Conservation (phyloP, 2,888 invertebrate genomes). For the Ametastegia equiseti region DNA sequence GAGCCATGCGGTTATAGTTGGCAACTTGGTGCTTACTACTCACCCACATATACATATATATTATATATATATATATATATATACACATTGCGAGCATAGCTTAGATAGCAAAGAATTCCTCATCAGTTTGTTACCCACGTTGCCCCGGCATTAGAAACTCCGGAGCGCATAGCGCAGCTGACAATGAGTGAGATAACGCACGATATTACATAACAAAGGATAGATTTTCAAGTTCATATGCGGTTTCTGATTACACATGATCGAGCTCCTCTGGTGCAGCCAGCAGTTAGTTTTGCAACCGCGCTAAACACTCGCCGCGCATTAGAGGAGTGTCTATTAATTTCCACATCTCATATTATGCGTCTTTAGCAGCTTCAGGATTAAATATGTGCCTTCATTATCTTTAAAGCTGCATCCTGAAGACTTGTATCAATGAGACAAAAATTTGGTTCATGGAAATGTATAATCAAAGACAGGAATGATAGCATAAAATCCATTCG, state of each 20-base stretch:
- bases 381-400: neutral
- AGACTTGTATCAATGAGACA: too few relatives aligned
- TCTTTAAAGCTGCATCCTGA: too few relatives aligned
- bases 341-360: neutral
- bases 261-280: neutral
- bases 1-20: neutral
- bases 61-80: too few relatives aligned
- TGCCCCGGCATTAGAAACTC: neutral
- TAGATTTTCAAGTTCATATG: constrained; percentile 42
- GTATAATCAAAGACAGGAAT: too few relatives aligned
- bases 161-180: neutral
- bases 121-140: neutral
- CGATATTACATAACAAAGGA: constrained; percentile 30
- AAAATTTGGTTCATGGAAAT: too few relatives aligned
- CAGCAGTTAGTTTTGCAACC: neutral
- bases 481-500: too few relatives aligned
- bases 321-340: neutral
- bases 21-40: neutral
- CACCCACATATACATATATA: too few relatives aligned
- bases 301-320: constrained; percentile 8
- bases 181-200: constrained; percentile 22
- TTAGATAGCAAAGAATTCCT: neutral
- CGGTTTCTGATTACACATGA: constrained; percentile 25
- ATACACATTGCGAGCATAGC: too few relatives aligned
- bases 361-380: neutral